Conservation (phyloP, 2,113 vertebrate species). For the Oxyura jamaicensis region DNA sequence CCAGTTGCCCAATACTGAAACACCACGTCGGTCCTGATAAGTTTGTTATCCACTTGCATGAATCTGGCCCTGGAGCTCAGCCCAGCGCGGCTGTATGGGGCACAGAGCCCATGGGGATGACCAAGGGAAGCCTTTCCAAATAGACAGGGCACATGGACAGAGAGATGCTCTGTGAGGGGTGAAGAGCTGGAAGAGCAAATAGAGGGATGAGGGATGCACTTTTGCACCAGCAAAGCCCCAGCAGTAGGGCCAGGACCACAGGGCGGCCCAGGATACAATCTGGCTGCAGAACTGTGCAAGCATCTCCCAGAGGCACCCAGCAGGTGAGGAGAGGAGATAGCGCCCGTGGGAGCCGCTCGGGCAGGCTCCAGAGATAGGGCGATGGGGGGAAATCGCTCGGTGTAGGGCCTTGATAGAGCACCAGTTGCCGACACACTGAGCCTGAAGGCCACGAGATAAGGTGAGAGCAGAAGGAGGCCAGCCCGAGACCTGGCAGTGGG, state of each 20-base stretch:
- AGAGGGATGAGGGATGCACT: background rate
- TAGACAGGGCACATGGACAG: background rate
- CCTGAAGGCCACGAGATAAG: conserved; percentile 34
- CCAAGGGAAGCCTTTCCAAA: background rate
- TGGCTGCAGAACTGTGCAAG: background rate
- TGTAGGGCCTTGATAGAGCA: background rate
- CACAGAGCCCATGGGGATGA: background rate
- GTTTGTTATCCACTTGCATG: background rate
- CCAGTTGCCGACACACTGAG: background rate
- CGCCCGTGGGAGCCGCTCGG: background rate
- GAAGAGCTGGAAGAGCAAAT: background rate
- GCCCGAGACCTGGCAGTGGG: background rate
- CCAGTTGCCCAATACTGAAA: background rate
- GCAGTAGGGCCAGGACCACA: no score
- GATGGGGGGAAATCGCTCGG: accelerated
- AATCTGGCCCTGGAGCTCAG: background rate
- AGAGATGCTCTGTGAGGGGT: background rate
- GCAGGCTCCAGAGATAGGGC: background rate
- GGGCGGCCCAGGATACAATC: background rate
- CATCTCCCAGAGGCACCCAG: background rate
- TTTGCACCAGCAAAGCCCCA: background rate
- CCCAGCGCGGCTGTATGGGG: background rate
- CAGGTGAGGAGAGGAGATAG: conserved; percentile 27
- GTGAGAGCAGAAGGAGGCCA: background rate
- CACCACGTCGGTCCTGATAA: accelerated